A percentile compares a stretch with the other conserved stretches of the same genome.
These are phyloP conservation scores for Deroptyus accipitrinus DNA, from an alignment of 2,113 vertebrate genomes.

Conservation along the genomic window DNA sequence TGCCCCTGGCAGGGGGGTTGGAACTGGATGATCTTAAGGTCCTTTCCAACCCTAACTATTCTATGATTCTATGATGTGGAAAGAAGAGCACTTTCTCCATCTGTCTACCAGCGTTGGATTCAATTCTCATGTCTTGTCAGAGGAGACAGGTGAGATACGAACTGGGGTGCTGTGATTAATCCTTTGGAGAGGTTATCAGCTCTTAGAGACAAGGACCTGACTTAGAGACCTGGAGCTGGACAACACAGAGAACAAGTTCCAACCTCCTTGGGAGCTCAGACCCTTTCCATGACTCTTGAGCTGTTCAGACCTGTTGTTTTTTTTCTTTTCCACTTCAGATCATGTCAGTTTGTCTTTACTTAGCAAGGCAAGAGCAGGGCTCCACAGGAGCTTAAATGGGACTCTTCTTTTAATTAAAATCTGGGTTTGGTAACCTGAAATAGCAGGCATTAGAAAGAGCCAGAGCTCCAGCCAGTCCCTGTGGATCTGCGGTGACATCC, in stretches of 20 bases:
- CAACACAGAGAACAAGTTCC: fast-evolving
- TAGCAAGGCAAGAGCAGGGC: conserved; percentile 51
- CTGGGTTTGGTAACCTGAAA: conserved; percentile 45
- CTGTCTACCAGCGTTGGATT: fast-evolving
- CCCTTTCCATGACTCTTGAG: not conserved
- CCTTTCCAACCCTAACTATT: too few species aligned
- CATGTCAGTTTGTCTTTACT: conserved; percentile 58
- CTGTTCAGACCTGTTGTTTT: conserved; percentile 21
- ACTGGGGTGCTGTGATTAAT: not conserved
- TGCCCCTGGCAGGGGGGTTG: too few species aligned
- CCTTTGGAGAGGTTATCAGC: not conserved
- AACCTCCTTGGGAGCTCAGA: conserved; percentile 53
- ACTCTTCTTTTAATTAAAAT: conserved; percentile 24
- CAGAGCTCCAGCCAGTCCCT: not conserved
- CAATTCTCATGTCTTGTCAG: fast-evolving
- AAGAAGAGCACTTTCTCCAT: not conserved
- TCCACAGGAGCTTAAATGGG: not conserved
- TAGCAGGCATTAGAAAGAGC: conserved; percentile 10
- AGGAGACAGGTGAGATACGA: not conserved
- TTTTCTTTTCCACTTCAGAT: conserved; percentile 31
- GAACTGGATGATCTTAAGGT: too few species aligned
- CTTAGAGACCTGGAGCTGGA: not conserved
- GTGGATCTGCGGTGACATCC: not conserved
- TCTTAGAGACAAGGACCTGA: not conserved
- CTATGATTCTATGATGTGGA: fast-evolving